Conservation (phyloP, 2,797 vertebrate species). For the Cyprinodon diabolis region DNA sequence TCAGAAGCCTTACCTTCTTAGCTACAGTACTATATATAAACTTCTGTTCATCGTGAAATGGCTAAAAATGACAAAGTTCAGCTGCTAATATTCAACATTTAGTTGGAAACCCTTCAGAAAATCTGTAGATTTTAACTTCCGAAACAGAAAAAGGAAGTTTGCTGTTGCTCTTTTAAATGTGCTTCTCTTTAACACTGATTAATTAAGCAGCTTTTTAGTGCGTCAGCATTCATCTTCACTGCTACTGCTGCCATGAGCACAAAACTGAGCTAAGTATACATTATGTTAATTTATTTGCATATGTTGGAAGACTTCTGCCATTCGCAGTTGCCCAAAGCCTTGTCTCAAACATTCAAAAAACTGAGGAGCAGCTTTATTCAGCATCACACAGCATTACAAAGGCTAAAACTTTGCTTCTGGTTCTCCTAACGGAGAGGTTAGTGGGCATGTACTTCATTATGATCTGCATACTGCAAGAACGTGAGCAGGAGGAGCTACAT, state of each 20-base stretch:
- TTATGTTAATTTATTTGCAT: constrained; percentile 71
- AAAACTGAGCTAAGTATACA: constrained; percentile 32
- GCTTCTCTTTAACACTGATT: constrained; percentile 17
- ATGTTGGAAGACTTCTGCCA: constrained; percentile 56
- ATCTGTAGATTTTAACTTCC: constrained; percentile 5
- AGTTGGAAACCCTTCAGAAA: neutral
- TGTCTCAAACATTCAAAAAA: constrained; percentile 38
- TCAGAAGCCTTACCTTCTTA: too few relatives aligned
- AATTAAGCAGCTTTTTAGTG: constrained; percentile 39
- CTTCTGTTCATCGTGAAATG: neutral
- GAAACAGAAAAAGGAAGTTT: constrained; percentile 6
- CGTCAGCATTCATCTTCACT: constrained; percentile 39
- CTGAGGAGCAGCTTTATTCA: constrained; percentile 39
- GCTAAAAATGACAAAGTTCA: neutral
- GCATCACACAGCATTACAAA: constrained; percentile 50
- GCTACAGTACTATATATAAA: too few relatives aligned
- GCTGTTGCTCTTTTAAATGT: constrained; percentile 27
- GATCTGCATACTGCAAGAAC: constrained; percentile 42
- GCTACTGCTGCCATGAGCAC: constrained; percentile 45
- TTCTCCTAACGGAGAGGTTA: constrained; percentile 56
- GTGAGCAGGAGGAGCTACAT: constrained; percentile 44
- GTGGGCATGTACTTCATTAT: constrained; percentile 46
- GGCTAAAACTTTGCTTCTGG: constrained; percentile 40
- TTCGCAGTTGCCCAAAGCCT: constrained; percentile 47
- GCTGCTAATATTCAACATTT: neutral